Evolutionary conservation across 2,113 vertebrate species (phyloP).

Genomic region (Cavia porcellus): DNA sequence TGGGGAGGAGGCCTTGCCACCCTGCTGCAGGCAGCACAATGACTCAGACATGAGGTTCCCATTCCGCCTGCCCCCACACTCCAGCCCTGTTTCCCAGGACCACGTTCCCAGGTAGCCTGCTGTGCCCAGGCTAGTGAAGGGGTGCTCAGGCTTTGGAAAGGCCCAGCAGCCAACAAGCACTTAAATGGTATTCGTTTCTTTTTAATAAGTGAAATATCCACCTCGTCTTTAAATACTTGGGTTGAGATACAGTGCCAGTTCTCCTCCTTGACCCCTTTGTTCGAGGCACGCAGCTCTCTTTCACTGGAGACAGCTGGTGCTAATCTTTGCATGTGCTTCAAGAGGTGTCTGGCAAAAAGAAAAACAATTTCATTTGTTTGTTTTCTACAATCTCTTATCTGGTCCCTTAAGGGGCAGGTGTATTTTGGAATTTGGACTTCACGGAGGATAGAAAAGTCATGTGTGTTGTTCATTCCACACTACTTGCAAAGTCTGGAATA

Average conservation of each 20-base stretch:
- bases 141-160: neutral
- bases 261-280: neutral
- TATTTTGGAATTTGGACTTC: neutral
- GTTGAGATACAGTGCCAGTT: neutral
- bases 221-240: neutral
- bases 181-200: neutral
- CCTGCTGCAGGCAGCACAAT: neutral
- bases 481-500: neutral
- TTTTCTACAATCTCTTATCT: neutral
- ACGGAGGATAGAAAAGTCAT: neutral
- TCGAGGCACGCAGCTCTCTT: neutral
- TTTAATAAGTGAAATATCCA: slow-evolving; percentile 12
- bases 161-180: neutral
- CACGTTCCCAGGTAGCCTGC: slow-evolving; percentile 28
- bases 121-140: neutral
- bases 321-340: neutral
- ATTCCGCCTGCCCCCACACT: slow-evolving; percentile 28
- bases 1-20: slow-evolving; percentile 62
- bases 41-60: slow-evolving; percentile 73
- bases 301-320: neutral
- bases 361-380: neutral
- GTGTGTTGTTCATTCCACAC: neutral
- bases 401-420: neutral
- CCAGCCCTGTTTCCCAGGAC: slow-evolving; percentile 31
- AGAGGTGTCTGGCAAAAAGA: neutral